These are phyloP conservation scores for Danaus melanippus DNA, from an alignment of 1,140 invertebrate genomes.

Conservation along the genomic window DNA sequence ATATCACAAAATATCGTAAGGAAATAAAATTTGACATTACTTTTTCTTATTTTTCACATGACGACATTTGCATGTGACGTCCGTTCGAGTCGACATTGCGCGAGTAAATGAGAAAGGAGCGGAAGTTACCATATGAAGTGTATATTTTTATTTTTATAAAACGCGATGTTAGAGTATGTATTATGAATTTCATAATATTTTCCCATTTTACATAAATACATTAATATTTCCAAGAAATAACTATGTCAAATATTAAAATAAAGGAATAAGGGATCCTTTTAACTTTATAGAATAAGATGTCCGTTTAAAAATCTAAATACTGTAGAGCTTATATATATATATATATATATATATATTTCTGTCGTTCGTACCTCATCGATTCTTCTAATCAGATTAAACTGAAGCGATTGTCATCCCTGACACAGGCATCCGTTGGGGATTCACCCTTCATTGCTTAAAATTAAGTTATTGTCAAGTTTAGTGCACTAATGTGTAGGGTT, in stretches of 20 bases:
- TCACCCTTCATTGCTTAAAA: conserved; percentile 52
- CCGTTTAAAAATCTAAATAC: no score
- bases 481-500: conserved; percentile 57
- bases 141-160: conserved; percentile 9
- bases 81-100: conserved; percentile 13
- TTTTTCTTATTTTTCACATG: conserved; percentile 34
- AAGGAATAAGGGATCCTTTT: no score
- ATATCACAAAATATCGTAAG: conserved; percentile 13
- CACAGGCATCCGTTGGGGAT: conserved; percentile 37
- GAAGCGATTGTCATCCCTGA: conserved; percentile 49
- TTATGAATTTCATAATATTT: no score
- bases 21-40: conserved; percentile 14
- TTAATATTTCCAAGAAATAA: no score
- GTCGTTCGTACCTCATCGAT: conserved; percentile 34
- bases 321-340: no score
- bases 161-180: no score
- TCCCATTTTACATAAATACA: no score
- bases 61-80: conserved; percentile 42
- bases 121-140: conserved; percentile 9
- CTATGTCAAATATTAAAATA: no score
- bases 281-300: no score
- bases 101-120: conserved; percentile 17
- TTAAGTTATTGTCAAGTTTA: conserved; percentile 67
- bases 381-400: conserved; percentile 54
- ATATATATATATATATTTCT: no score